Evolutionary conservation across 2,888 invertebrate genomes (phyloP).

Genomic region (Bombyx huttoni): DNA sequence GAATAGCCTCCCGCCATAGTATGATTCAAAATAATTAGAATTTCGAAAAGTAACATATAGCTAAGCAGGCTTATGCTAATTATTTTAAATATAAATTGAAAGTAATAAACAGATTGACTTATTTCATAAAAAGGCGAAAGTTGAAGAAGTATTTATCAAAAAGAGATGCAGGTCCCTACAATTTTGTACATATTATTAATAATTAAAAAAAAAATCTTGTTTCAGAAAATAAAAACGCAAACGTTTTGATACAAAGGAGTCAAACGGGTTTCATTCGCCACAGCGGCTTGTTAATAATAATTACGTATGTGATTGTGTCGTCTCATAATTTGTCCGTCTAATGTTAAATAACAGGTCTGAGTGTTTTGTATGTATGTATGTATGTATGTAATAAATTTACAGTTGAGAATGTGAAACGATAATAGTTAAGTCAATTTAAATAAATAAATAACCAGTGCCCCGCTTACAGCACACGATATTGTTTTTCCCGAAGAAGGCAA

Average conservation of each 20-base stretch:
- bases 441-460: constrained; percentile 8
- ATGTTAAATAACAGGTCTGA: constrained; percentile 52
- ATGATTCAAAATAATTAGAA: too few relatives aligned
- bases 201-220: constrained; percentile 16
- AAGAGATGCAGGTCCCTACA: too few relatives aligned
- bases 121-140: too few relatives aligned
- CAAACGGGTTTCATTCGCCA: constrained; percentile 31
- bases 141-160: too few relatives aligned
- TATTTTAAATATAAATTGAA: too few relatives aligned
- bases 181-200: background rate
- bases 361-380: constrained; percentile 28
- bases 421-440: constrained; percentile 6
- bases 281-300: constrained; percentile 19
- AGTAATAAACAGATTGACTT: too few relatives aligned
- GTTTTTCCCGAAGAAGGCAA: background rate
- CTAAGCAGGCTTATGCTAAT: too few relatives aligned
- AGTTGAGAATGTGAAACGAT: background rate
- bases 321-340: constrained; percentile 44
- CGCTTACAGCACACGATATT: background rate
- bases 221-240: constrained; percentile 50
- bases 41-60: too few relatives aligned
- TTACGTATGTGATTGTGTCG: constrained; percentile 21
- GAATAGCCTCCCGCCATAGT: too few relatives aligned
- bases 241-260: constrained; percentile 17
- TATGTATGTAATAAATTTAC: constrained; percentile 10